Conservation (phyloP, 2,113 vertebrate species). For the Neogale vison region DNA sequence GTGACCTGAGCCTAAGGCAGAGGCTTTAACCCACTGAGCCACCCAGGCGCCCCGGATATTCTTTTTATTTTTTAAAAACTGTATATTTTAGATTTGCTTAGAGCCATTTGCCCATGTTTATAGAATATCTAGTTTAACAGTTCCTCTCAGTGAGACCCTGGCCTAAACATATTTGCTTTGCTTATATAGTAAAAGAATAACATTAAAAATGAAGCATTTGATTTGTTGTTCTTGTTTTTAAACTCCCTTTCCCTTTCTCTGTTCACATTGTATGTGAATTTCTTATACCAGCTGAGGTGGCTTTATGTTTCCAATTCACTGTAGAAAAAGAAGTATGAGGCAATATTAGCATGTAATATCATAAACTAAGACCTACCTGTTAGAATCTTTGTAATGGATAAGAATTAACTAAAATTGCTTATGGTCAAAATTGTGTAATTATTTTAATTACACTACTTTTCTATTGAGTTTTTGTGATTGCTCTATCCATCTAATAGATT, state of each 20-base stretch:
- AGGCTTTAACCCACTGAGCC: too few relatives aligned
- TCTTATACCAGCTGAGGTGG: not conserved
- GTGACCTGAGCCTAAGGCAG: too few relatives aligned
- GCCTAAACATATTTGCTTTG: slow-evolving; percentile 83
- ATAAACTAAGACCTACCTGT: not conserved
- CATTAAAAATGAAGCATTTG: slow-evolving; percentile 84
- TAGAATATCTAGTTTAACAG: slow-evolving; percentile 83
- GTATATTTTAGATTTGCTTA: slow-evolving; percentile 82
- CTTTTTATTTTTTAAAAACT: slow-evolving; percentile 58
- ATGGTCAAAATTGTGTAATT: not conserved
- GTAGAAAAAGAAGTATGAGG: not conserved
- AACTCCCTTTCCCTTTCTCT: not conserved
- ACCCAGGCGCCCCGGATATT: too few relatives aligned
- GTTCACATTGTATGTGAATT: not conserved
- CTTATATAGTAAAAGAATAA: slow-evolving; percentile 79
- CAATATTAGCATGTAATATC: not conserved
- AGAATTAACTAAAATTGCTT: not conserved
- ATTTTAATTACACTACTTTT: not conserved
- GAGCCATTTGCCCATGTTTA: slow-evolving; percentile 81
- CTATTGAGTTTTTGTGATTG: slow-evolving; percentile 37
- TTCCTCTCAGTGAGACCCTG: slow-evolving; percentile 83
- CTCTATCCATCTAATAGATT: not conserved
- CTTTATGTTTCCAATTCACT: slow-evolving; percentile 1
- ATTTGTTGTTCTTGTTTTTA: slow-evolving; percentile 72
- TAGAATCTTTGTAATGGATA: not conserved